These are phyloP conservation scores for Disparrhopalites patrizii DNA, from an alignment of 2,888 invertebrate genomes.

Conservation along the genomic window DNA sequence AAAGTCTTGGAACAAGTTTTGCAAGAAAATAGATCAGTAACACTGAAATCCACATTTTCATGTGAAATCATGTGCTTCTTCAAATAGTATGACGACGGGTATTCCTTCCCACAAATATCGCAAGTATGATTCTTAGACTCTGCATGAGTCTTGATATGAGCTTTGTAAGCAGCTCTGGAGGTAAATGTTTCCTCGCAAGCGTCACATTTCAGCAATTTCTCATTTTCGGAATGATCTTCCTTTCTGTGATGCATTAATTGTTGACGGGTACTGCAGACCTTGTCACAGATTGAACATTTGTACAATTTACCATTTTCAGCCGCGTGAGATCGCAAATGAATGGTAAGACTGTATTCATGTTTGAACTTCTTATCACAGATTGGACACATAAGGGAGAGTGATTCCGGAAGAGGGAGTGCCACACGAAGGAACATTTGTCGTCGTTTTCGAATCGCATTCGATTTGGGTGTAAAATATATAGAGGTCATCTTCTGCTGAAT, in stretches of 20 bases:
- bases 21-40: conserved; percentile 31
- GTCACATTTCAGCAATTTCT: conserved; percentile 26
- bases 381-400: conserved; percentile 11
- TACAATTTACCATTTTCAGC: conserved; percentile 27
- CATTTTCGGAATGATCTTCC: conserved; percentile 27
- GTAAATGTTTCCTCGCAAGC: conserved; percentile 21
- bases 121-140: conserved; percentile 15
- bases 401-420: conserved; percentile 6
- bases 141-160: conserved; percentile 23
- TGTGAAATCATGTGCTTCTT: conserved; percentile 25
- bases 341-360: conserved; percentile 20
- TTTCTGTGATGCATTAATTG: conserved; percentile 27
- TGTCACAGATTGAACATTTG: conserved; percentile 31
- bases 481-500: conserved; percentile 34
- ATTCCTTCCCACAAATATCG: conserved; percentile 27
- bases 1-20: conserved; percentile 32
- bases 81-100: conserved; percentile 15
- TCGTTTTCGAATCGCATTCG: conserved; percentile 23
- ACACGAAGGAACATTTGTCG: conserved; percentile 26
- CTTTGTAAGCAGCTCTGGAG: conserved; percentile 15
- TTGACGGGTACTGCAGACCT: conserved; percentile 26
- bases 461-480: conserved; percentile 32
- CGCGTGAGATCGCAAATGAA: conserved; percentile 28
- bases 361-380: conserved; percentile 29
- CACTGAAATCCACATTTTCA: conserved; percentile 27